A percentile compares a stretch with the other conserved stretches of the same genome.
Conservation (phyloP, 1,140 invertebrate genomes). For the Stenopsyche tienmushanensis region DNA sequence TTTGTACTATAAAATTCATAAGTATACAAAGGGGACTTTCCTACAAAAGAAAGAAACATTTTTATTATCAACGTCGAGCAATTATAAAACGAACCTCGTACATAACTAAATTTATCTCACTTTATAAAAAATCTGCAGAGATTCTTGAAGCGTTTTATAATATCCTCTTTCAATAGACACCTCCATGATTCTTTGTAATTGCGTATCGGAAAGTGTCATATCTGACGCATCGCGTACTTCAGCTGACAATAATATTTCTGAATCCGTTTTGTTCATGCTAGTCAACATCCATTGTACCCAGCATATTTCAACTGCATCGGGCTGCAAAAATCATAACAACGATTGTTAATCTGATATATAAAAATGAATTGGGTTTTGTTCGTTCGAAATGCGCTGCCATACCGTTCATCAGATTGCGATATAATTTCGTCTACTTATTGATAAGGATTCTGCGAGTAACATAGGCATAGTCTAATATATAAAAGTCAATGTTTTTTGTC, state of each 20-base stretch:
- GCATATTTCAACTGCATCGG: constrained; percentile 61
- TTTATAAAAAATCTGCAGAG: constrained; percentile 64
- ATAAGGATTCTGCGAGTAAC: too few species aligned
- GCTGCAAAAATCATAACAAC: constrained; percentile 51
- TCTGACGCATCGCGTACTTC: constrained; percentile 46
- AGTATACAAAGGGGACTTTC: constrained; percentile 60
- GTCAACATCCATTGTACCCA: constrained; percentile 64
- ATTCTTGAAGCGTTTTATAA: constrained; percentile 57
- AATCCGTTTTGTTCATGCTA: constrained; percentile 46
- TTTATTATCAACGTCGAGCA: neutral
- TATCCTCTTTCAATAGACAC: constrained; percentile 55
- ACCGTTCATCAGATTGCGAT: too few species aligned
- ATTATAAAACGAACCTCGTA: too few species aligned
- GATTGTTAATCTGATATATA: too few species aligned
- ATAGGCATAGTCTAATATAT: too few species aligned
- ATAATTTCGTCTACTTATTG: too few species aligned
- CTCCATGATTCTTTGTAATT: constrained; percentile 56
- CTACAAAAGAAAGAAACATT: constrained; percentile 46
- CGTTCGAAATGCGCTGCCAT: too few species aligned
- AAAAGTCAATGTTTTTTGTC: too few species aligned
- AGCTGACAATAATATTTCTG: constrained; percentile 46
- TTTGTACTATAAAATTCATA: constrained; percentile 46
- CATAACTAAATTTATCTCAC: constrained; percentile 54
- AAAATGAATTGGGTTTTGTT: too few species aligned
- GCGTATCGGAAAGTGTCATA: constrained; percentile 43